Evolutionary conservation across 2,113 vertebrate genomes (phyloP).

Genomic region (Zosterops lateralis): DNA sequence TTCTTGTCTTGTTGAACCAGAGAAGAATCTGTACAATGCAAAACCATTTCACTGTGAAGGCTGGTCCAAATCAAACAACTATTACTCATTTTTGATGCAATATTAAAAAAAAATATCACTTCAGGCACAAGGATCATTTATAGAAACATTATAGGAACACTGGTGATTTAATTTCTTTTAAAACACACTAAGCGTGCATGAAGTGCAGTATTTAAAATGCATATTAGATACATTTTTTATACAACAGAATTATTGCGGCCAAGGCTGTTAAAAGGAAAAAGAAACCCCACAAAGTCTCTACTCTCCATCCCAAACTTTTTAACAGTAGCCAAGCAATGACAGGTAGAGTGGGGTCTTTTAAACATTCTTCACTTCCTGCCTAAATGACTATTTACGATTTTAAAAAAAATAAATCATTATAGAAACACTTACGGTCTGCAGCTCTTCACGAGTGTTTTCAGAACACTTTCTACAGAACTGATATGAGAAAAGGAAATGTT

Average conservation of each 20-base stretch:
- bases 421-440: constrained; percentile 91
- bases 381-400: neutral
- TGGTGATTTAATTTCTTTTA: neutral
- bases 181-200: neutral
- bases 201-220: neutral
- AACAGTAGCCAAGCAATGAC: neutral
- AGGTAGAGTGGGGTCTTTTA: neutral
- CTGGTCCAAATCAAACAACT: neutral
- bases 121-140: neutral
- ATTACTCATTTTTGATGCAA: neutral
- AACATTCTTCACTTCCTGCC: neutral
- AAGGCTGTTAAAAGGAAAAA: neutral
- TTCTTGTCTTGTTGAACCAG: neutral
- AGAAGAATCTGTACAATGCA: neutral
- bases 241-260: neutral
- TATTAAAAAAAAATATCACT: neutral
- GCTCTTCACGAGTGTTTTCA: constrained; percentile 95
- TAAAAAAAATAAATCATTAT: neutral
- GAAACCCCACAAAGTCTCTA: neutral
- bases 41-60: neutral
- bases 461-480: constrained; percentile 92
- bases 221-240: neutral
- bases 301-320: neutral
- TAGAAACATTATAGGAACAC: neutral
- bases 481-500: constrained; percentile 10